These are phyloP conservation scores for Maniola hyperantus DNA, from an alignment of 2,888 invertebrate species.

Conservation along the genomic window DNA sequence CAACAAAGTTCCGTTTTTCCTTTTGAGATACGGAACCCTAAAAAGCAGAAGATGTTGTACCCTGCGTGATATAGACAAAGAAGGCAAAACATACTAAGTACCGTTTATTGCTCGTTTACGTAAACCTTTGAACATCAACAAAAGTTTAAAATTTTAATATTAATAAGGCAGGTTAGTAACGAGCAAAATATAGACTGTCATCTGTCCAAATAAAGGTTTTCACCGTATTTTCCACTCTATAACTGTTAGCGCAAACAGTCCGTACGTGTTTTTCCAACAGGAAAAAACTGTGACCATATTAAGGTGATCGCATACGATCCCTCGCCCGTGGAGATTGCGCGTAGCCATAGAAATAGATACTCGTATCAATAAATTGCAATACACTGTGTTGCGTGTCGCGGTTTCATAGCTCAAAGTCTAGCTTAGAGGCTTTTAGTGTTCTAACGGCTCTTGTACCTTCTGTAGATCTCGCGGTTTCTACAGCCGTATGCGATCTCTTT, in stretches of 20 bases:
- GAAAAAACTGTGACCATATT: conserved; percentile 46
- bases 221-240: conserved; percentile 7
- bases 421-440: no score
- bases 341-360: no score
- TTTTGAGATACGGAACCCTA: no score
- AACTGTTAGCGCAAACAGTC: conserved; percentile 20
- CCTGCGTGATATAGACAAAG: not conserved
- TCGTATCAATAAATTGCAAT: no score
- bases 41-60: no score
- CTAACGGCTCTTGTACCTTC: not conserved
- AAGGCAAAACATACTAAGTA: not conserved
- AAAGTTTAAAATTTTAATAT: not conserved
- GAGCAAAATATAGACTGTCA: not conserved
- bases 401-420: no score
- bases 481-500: conserved; percentile 16
- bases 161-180: not conserved
- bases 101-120: not conserved
- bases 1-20: no score
- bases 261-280: conserved; percentile 29
- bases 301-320: not conserved
- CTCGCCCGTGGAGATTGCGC: not conserved
- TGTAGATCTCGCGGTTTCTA: not conserved
- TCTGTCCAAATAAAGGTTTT: conserved; percentile 6
- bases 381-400: no score
- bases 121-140: not conserved